A percentile compares a stretch with the other conserved stretches of the same genome.
Conservation (phyloP, 2,888 invertebrate species). For the Cepaea hortensis region DNA sequence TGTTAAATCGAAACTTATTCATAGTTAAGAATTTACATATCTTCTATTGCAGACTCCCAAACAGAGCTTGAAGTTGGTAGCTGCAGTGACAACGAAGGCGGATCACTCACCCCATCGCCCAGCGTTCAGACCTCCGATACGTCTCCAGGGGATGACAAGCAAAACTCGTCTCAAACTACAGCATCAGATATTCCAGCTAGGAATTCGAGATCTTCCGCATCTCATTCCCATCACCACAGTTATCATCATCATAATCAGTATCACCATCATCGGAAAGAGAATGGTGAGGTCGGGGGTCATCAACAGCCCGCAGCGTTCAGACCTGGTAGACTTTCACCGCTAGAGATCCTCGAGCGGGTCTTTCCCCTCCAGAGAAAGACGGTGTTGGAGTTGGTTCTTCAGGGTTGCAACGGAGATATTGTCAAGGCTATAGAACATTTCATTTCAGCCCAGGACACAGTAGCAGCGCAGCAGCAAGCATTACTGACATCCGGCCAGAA, state of each 20-base stretch:
- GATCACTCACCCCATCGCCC: constrained; percentile 21
- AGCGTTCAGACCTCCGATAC: neutral
- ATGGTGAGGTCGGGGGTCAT: neutral
- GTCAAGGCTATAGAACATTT: constrained; percentile 93
- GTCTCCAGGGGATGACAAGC: neutral
- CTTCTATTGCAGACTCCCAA: constrained; percentile 38
- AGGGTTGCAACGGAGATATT: constrained; percentile 93
- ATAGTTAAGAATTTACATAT: neutral
- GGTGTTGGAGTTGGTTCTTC: constrained; percentile 91
- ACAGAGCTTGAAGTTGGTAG: constrained; percentile 50
- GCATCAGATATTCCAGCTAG: neutral
- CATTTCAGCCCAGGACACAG: constrained; percentile 76
- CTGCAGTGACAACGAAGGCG: constrained; percentile 49
- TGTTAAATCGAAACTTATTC: neutral
- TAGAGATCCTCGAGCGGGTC: constrained; percentile 89
- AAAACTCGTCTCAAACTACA: neutral
- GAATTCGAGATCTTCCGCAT: neutral
- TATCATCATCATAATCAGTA: neutral
- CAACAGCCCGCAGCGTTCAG: constrained; percentile 68
- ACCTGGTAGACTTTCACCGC: constrained; percentile 78
- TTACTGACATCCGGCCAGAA: constrained; percentile 42
- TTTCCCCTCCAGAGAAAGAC: constrained; percentile 91
- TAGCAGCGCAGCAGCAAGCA: constrained; percentile 66
- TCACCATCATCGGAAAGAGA: constrained; percentile 8
- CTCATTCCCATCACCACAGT: constrained; percentile 1